phyloP scores from a whole-genome alignment of 1,140 invertebrate species.

The Idris sp. region DNA sequence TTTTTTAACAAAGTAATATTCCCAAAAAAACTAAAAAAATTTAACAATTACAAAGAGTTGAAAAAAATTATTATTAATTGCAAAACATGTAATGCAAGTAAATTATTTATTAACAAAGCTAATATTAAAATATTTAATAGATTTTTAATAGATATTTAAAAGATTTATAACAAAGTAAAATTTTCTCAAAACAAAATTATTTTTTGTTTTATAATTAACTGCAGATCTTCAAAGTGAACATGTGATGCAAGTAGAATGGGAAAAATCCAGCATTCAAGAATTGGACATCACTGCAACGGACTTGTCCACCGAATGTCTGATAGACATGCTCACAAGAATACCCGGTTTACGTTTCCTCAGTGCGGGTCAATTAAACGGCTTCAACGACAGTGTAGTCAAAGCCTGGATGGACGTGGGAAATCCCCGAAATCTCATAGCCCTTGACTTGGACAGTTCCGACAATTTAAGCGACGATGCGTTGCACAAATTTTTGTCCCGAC shows the following conservation, averaged over 20 bases:
- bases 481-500: conserved; percentile 92
- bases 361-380: conserved; percentile 97
- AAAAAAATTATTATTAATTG: too few relatives aligned
- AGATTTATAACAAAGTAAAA: too few relatives aligned
- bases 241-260: conserved; percentile 96
- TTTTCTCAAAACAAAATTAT: too few relatives aligned
- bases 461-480: conserved; percentile 95
- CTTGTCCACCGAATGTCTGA: conserved; percentile 94
- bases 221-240: conserved; percentile 92
- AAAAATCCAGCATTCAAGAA: conserved; percentile 95
- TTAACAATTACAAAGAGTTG: too few relatives aligned
- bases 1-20: too few relatives aligned
- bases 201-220: too few relatives aligned
- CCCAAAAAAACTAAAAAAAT: too few relatives aligned
- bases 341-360: conserved; percentile 93
- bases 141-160: too few relatives aligned
- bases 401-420: conserved; percentile 94
- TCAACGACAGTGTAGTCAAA: conserved; percentile 95
- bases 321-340: conserved; percentile 93
- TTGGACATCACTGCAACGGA: conserved; percentile 98
- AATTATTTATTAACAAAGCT: too few relatives aligned
- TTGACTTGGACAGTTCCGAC: conserved; percentile 96
- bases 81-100: too few relatives aligned
- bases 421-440: conserved; percentile 88
- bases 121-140: too few relatives aligned